Conservation (phyloP, 2,888 invertebrate species). For the Azorinus chamasolen region DNA sequence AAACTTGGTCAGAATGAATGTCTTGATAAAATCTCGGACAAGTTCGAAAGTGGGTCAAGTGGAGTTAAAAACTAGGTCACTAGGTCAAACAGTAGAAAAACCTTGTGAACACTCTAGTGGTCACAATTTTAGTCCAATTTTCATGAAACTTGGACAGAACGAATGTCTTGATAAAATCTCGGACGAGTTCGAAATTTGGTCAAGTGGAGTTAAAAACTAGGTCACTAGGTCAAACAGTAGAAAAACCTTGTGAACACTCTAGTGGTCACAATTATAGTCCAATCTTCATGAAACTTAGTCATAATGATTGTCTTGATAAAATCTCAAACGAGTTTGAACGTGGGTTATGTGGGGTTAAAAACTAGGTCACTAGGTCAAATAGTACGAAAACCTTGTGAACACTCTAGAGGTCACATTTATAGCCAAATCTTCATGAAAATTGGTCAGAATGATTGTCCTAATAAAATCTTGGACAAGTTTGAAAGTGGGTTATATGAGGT, state of each 20-base stretch:
- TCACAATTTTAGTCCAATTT: too few species aligned
- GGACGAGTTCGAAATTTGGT: too few species aligned
- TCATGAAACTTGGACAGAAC: too few species aligned
- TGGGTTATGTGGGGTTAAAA: not conserved
- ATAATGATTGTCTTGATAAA: not conserved
- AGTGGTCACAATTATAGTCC: not conserved
- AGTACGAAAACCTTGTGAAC: not conserved
- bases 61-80: too few species aligned
- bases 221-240: not conserved
- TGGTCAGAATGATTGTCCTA: not conserved
- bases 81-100: too few species aligned
- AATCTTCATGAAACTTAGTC: slow-evolving; percentile 1
- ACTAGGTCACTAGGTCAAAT: slow-evolving; percentile 3
- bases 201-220: too few species aligned
- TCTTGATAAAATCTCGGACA: too few species aligned
- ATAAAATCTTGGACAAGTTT: not conserved
- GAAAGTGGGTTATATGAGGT: not conserved
- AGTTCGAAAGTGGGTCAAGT: too few species aligned
- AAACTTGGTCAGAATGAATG: too few species aligned
- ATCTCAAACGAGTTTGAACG: not conserved
- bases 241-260: slow-evolving; percentile 4
- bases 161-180: too few species aligned
- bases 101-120: too few species aligned
- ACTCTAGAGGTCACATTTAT: not conserved
- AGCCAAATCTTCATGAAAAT: not conserved